Percentiles rank a stretch among this genome's conserved stretches.
Conservation (phyloP, 2,113 vertebrate genomes). For the Tupaia tana region DNA sequence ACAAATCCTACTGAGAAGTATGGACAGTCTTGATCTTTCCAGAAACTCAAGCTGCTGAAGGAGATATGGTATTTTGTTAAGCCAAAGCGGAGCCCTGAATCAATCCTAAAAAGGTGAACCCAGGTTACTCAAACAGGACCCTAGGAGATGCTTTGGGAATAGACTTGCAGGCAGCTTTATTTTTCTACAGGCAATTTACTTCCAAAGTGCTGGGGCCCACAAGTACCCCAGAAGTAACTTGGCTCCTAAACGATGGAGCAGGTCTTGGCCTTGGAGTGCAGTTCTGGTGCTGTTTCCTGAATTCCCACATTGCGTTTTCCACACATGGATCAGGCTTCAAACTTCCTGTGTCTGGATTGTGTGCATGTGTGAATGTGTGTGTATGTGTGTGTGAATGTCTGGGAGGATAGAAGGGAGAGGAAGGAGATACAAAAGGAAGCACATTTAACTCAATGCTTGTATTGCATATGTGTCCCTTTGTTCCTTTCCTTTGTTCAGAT, state of each 20-base stretch:
- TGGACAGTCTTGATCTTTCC: slow-evolving; percentile 57
- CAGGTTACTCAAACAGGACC: slow-evolving; percentile 77
- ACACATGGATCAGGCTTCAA: slow-evolving; percentile 73
- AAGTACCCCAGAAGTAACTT: slow-evolving; percentile 67
- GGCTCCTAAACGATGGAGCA: slow-evolving; percentile 68
- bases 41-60: slow-evolving; percentile 71
- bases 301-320: slow-evolving; percentile 76
- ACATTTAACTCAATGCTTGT: slow-evolving; percentile 18
- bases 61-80: slow-evolving; percentile 76
- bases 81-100: slow-evolving; percentile 66
- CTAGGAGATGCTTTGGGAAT: slow-evolving; percentile 63
- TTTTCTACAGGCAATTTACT: slow-evolving; percentile 71
- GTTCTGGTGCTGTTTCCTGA: slow-evolving; percentile 74
- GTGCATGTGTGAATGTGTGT: not conserved
- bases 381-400: not conserved
- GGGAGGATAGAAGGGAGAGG: not conserved
- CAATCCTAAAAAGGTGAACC: slow-evolving; percentile 72
- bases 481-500: slow-evolving; percentile 53
- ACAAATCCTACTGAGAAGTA: slow-evolving; percentile 56
- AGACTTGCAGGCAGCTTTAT: slow-evolving; percentile 71
- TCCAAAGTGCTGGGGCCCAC: slow-evolving; percentile 56
- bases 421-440: slow-evolving; percentile 43
- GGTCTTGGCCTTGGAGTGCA: slow-evolving; percentile 67
- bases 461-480: slow-evolving; percentile 37
- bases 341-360: slow-evolving; percentile 70